phyloP scores from a whole-genome alignment of 2,888 invertebrate species.

The Cremastinae sp. region DNA sequence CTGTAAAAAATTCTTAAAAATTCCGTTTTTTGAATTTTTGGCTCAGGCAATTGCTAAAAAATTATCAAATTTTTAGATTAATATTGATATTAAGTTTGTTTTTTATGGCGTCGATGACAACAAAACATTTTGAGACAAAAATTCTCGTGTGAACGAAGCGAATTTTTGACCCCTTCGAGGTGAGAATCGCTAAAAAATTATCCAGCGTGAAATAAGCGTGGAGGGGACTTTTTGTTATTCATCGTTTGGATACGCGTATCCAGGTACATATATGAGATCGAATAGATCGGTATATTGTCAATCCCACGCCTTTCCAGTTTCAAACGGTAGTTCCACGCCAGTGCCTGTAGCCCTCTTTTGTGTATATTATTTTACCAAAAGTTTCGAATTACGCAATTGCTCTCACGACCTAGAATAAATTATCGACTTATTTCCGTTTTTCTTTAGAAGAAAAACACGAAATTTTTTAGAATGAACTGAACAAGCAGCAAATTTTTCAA shows the following conservation, averaged over 20 bases:
- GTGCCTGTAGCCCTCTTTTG: constrained; percentile 14
- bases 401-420: not conserved
- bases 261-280: constrained; percentile 35
- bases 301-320: constrained; percentile 41
- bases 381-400: constrained; percentile 8
- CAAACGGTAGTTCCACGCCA: constrained; percentile 23
- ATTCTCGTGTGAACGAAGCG: constrained; percentile 11
- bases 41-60: no score
- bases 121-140: no score
- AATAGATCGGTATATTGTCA: constrained; percentile 33
- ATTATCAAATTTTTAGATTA: no score
- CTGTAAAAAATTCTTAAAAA: no score
- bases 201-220: constrained; percentile 68
- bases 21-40: no score
- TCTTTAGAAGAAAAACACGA: no score
- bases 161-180: constrained; percentile 25
- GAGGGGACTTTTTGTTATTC: constrained; percentile 66
- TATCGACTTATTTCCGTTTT: not conserved
- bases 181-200: constrained; percentile 65
- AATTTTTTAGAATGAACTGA: no score
- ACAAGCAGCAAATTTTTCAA: no score
- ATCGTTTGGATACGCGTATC: constrained; percentile 25
- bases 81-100: no score
- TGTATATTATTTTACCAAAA: constrained; percentile 20
- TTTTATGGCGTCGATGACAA: no score